phyloP scores from a whole-genome alignment of 2,113 vertebrate genomes.

The Gambusia affinis region DNA sequence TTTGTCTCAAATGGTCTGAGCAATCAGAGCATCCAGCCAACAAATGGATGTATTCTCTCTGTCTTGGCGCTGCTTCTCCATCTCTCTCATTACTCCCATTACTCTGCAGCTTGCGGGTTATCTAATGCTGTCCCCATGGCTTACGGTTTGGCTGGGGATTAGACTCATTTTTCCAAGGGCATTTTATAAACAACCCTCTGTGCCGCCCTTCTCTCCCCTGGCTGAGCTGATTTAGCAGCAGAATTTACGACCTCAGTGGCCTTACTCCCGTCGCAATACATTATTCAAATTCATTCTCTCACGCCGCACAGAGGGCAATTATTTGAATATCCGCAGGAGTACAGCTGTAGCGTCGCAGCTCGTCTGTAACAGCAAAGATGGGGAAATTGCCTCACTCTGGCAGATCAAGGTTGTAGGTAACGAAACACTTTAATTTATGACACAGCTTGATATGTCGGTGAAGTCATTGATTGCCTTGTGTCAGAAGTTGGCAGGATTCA shows the following conservation, averaged over 20 bases:
- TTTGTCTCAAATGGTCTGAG: constrained; percentile 76
- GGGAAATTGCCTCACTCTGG: constrained; percentile 59
- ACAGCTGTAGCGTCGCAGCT: constrained; percentile 48
- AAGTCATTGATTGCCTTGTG: constrained; percentile 69
- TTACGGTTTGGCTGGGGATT: constrained; percentile 76
- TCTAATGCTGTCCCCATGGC: constrained; percentile 76
- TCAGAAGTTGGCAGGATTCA: constrained; percentile 65
- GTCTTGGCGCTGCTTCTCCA: constrained; percentile 68
- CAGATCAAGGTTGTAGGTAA: constrained; percentile 63
- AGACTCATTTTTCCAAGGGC: constrained; percentile 78
- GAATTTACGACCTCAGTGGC: constrained; percentile 75
- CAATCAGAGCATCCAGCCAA: constrained; percentile 74
- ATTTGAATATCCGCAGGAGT: constrained; percentile 76
- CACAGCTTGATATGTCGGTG: constrained; percentile 69
- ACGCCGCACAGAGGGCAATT: constrained; percentile 59
- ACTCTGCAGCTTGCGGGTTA: constrained; percentile 78
- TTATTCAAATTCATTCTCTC: constrained; percentile 76
- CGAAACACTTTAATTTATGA: constrained; percentile 71
- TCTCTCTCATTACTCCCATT: constrained; percentile 78
- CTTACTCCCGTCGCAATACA: constrained; percentile 71
- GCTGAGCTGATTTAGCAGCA: constrained; percentile 69
- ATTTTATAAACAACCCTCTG: constrained; percentile 77
- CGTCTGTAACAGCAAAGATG: constrained; percentile 58
- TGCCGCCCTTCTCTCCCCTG: constrained; percentile 64
- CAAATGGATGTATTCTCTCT: constrained; percentile 77